Percentiles rank a stretch among this genome's conserved stretches.
Evolutionary conservation across 2,113 vertebrate genomes (phyloP).

Genomic region (Mus spicilegus): DNA sequence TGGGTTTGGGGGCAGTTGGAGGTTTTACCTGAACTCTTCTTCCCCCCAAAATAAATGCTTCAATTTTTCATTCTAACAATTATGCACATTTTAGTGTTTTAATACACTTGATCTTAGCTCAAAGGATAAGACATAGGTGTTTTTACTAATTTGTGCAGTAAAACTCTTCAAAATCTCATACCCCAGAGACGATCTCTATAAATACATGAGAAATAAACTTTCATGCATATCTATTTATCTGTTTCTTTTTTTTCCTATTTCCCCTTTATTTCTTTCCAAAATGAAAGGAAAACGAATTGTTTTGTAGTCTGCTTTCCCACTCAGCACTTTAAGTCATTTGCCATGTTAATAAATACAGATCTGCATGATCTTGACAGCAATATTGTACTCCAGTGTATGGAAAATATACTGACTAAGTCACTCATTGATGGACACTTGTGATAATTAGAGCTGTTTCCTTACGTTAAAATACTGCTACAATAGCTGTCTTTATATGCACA

Average conservation of each 20-base stretch:
- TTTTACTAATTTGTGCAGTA: not conserved
- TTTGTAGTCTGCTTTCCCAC: slow-evolving; percentile 21
- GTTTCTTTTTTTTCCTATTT: not conserved
- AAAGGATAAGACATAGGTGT: not conserved
- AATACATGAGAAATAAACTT: slow-evolving; percentile 35
- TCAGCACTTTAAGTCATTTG: slow-evolving; percentile 10
- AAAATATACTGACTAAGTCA: slow-evolving; percentile 46
- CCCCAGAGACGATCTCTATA: not conserved
- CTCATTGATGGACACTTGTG: slow-evolving; percentile 27
- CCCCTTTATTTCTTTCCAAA: slow-evolving; percentile 39
- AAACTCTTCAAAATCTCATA: slow-evolving; percentile 45
- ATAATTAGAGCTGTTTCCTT: slow-evolving; percentile 43
- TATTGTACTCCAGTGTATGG: not conserved
- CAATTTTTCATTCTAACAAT: slow-evolving; percentile 48
- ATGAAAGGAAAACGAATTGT: not conserved
- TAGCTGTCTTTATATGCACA: slow-evolving; percentile 15
- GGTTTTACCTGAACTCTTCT: slow-evolving; percentile 10
- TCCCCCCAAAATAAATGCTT: not conserved
- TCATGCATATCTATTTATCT: not conserved
- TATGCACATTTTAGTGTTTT: slow-evolving; percentile 13
- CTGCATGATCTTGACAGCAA: not conserved
- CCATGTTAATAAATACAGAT: slow-evolving; percentile 33
- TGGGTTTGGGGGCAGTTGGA: slow-evolving; percentile 40
- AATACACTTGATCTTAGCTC: not conserved
- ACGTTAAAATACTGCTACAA: not conserved